These are phyloP conservation scores for Hemistola chrysoprasaria DNA, from an alignment of 2,888 invertebrate species.

Conservation along the genomic window DNA sequence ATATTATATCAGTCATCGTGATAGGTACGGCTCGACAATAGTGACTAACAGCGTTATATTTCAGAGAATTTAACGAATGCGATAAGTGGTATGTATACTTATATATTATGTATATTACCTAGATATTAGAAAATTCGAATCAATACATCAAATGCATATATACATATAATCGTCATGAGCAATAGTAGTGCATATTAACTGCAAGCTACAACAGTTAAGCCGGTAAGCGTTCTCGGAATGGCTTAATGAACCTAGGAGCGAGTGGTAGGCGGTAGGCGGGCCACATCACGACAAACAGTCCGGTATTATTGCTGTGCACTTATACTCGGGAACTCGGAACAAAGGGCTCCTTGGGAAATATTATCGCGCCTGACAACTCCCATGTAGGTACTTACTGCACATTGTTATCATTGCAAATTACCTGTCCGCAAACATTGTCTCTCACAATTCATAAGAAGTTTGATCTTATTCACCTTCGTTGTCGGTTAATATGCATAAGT, in stretches of 20 bases:
- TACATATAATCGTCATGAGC: slow-evolving; percentile 35
- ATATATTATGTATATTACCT: slow-evolving; percentile 17
- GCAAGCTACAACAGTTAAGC: slow-evolving; percentile 42
- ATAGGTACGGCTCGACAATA: slow-evolving; percentile 7
- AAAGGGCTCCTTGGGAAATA: slow-evolving; percentile 50
- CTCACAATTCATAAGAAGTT: not conserved
- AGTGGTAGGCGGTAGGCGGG: slow-evolving; percentile 47
- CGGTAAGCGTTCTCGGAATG: slow-evolving; percentile 49
- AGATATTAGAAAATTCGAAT: too few relatives aligned
- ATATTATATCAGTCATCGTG: slow-evolving; percentile 9
- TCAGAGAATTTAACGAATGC: slow-evolving; percentile 7
- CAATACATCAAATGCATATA: slow-evolving; percentile 37
- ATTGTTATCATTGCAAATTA: slow-evolving; percentile 23
- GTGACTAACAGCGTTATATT: slow-evolving; percentile 4
- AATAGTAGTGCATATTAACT: slow-evolving; percentile 32
- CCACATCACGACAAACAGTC: slow-evolving; percentile 45
- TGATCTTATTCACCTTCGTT: slow-evolving; percentile 4
- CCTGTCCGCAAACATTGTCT: slow-evolving; percentile 19
- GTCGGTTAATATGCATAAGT: too few relatives aligned
- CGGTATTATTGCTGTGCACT: slow-evolving; percentile 42
- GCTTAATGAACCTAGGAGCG: slow-evolving; percentile 49
- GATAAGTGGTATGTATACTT: slow-evolving; percentile 13
- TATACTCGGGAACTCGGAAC: slow-evolving; percentile 45
- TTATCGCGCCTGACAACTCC: slow-evolving; percentile 35
- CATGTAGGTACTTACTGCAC: not conserved